Conservation (phyloP, 2,113 vertebrate genomes). For the Larimichthys crocea region DNA sequence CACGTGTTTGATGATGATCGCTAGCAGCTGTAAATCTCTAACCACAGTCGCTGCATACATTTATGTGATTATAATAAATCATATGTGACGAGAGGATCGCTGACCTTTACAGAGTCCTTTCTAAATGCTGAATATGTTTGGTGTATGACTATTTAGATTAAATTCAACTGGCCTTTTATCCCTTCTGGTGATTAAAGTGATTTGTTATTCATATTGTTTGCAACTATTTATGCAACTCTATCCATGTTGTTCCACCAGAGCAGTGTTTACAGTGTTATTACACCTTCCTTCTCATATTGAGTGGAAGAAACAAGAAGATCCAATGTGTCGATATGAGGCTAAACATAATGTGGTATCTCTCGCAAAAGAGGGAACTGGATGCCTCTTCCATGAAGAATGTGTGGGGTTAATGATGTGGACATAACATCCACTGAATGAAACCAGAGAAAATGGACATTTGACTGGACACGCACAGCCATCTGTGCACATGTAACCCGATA, state of each 20-base stretch:
- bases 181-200: slow-evolving; percentile 1
- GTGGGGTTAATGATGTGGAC: slow-evolving; percentile 53
- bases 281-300: slow-evolving; percentile 25
- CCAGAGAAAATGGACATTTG: slow-evolving; percentile 59
- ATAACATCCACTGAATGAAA: slow-evolving; percentile 60
- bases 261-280: slow-evolving; percentile 6
- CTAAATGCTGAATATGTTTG: background rate
- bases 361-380: slow-evolving; percentile 39
- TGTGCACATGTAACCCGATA: slow-evolving; percentile 79
- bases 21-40: slow-evolving; percentile 34
- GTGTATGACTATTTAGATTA: background rate
- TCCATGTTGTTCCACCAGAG: slow-evolving; percentile 10
- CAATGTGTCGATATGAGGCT: slow-evolving; percentile 19
- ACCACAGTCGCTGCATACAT: background rate
- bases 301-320: slow-evolving; percentile 14
- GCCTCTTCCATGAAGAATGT: slow-evolving; percentile 47
- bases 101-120: background rate
- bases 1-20: slow-evolving; percentile 32
- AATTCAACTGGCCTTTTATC: slow-evolving; percentile 3
- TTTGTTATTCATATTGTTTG: slow-evolving; percentile 12
- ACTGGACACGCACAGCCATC: slow-evolving; percentile 74
- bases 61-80: slow-evolving; percentile 32
- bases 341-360: slow-evolving; percentile 9
- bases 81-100: background rate
- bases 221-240: slow-evolving; percentile 17